Evolutionary conservation across 2,888 invertebrate species (phyloP), one percentile per base, ranked within the genome.

Genomic region (Tetragonula carbonaria): DNA sequence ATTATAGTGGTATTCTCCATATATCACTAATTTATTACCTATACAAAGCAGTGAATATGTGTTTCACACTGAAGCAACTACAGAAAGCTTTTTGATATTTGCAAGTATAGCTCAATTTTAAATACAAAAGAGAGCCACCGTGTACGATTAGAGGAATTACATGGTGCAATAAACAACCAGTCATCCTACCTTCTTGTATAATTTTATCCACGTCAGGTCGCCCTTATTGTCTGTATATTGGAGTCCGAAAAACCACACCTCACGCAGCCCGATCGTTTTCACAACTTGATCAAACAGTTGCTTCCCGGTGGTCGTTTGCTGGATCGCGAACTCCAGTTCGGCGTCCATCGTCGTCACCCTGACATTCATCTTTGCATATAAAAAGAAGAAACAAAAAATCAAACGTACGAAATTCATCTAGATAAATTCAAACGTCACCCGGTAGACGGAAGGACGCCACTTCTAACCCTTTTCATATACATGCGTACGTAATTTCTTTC

Each of bases 341-440:
- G 99, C 99, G 96, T 99, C 99, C 99, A 99, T 99, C 95, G 99
- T 99, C 95, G 99, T 99, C 96, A 99, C 99, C 95, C 99, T 98
- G 95, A 99, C 99, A 97, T 99, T 99, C 97, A 99, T 98, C 98
- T 98, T 95, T 3, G n/a, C n/a, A 78, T 95, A 88, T 79, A 90
- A 90, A 91, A 45, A 76, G 74, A 86, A 80, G 68, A 73, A 86
- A 87, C 74, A 51, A 76, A 33, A 28, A 28, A 67, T 70, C 45
- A 71, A 55, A 59, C 21, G 38, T 50, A 51, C 4, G 21, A n/a
- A 23, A 28, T 65, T 2, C 14, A 70, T 28, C 16, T 5, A 28
- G 23, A 51, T 51, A 57, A 67, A 70, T 28, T 23, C n/a, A n/a
- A 11, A 70, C 28, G 28, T 67, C 67, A 78, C 65, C 76, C 74